Percentiles rank a stretch among this genome's conserved stretches.
Conservation (phyloP, 2,797 vertebrate genomes). For the Myotis daubentonii region DNA sequence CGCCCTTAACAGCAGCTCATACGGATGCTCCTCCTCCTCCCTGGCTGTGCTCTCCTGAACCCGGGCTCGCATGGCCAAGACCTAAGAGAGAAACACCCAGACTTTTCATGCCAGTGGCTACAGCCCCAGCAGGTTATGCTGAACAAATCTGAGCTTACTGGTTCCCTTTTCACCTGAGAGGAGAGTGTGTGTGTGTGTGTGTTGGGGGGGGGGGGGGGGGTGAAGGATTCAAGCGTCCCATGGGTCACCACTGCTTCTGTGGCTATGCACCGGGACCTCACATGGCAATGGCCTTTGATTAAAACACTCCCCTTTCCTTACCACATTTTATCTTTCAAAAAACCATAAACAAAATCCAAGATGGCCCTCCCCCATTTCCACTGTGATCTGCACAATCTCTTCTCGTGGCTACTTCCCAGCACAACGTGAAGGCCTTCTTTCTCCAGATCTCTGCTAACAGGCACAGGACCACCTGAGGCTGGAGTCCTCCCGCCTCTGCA, state of each 20-base stretch:
- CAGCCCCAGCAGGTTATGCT: background rate
- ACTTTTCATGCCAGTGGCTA: background rate
- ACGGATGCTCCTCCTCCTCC: conserved; percentile 93
- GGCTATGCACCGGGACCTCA: background rate
- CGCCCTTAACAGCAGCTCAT: conserved; percentile 94
- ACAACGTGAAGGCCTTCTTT: background rate
- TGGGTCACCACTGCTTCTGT: background rate
- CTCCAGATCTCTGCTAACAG: background rate
- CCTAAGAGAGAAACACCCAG: conserved; percentile 83
- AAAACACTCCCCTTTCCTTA: background rate
- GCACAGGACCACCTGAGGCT: background rate
- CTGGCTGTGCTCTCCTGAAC: conserved; percentile 86
- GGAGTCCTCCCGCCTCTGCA: background rate
- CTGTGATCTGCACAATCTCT: background rate
- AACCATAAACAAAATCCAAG: background rate
- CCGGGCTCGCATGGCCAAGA: conserved; percentile 86
- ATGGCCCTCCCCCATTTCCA: background rate
- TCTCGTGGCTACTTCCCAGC: background rate
- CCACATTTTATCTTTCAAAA: conserved; percentile 33
- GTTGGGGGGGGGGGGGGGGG: too few relatives aligned
- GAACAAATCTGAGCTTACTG: background rate
- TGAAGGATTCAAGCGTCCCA: background rate
- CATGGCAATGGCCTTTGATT: background rate
- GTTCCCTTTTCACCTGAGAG: background rate
- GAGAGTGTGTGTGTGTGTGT: too few relatives aligned